phyloP scores from a whole-genome alignment of 2,113 vertebrate genomes.

The Oxyura jamaicensis region DNA sequence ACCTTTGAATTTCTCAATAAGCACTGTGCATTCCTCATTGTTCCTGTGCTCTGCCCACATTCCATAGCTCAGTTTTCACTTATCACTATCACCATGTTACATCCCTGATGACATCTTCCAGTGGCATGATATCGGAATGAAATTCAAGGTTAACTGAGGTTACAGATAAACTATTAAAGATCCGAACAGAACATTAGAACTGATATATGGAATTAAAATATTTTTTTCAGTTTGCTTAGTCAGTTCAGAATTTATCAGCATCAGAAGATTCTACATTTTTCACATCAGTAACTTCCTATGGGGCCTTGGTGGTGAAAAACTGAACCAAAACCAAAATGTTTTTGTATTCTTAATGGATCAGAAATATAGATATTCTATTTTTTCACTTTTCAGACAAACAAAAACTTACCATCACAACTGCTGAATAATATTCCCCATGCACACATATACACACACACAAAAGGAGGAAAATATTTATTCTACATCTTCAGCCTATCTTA shows the following conservation, averaged over 20 bases:
- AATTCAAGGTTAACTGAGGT: background rate
- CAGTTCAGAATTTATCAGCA: background rate
- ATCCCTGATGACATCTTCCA: background rate
- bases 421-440: accelerated
- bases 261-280: background rate
- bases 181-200: background rate
- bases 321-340: background rate
- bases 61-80: background rate
- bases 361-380: background rate
- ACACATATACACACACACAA: background rate
- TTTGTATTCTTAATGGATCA: background rate
- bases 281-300: background rate
- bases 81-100: background rate
- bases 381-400: background rate
- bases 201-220: background rate
- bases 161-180: background rate
- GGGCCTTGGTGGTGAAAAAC: background rate
- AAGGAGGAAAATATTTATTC: background rate
- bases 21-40: background rate
- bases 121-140: background rate
- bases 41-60: background rate
- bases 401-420: background rate
- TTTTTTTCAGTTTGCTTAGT: background rate
- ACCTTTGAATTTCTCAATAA: background rate
- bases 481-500: background rate